Conservation (phyloP, 2,113 vertebrate species). For the Ammospiza caudacuta region DNA sequence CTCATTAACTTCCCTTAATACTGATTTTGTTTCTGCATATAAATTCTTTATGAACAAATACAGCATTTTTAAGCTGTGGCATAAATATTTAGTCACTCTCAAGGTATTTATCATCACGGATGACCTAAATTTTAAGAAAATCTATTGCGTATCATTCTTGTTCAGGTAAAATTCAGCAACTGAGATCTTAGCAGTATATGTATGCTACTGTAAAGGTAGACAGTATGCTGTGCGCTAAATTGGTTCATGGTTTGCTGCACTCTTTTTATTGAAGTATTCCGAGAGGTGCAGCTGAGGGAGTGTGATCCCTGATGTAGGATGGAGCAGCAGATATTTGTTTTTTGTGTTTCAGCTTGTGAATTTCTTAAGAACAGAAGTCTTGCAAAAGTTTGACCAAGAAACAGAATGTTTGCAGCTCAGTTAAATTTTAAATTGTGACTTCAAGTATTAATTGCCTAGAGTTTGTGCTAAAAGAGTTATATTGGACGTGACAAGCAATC, state of each 20-base stretch:
- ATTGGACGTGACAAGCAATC: background rate
- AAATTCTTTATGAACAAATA: background rate
- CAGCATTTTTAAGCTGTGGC: background rate
- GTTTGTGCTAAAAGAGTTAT: background rate
- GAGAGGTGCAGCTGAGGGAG: background rate
- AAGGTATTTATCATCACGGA: background rate
- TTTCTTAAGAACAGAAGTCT: background rate
- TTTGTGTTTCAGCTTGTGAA: background rate
- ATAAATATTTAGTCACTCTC: background rate
- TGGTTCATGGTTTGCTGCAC: background rate
- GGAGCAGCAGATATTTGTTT: background rate
- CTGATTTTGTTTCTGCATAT: background rate
- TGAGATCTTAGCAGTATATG: background rate
- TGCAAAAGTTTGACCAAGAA: background rate
- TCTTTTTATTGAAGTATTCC: background rate
- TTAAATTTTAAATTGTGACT: background rate
- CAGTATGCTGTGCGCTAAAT: rapidly evolving
- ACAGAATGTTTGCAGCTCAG: background rate
- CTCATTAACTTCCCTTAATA: background rate
- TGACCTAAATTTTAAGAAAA: background rate
- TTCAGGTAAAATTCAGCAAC: background rate
- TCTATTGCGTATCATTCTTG: background rate
- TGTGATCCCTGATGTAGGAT: background rate
- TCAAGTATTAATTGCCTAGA: background rate
- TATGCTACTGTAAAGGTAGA: background rate